These are phyloP conservation scores for Mastomys natalensis DNA, from an alignment of 2,113 vertebrate genomes.

Conservation along the genomic window DNA sequence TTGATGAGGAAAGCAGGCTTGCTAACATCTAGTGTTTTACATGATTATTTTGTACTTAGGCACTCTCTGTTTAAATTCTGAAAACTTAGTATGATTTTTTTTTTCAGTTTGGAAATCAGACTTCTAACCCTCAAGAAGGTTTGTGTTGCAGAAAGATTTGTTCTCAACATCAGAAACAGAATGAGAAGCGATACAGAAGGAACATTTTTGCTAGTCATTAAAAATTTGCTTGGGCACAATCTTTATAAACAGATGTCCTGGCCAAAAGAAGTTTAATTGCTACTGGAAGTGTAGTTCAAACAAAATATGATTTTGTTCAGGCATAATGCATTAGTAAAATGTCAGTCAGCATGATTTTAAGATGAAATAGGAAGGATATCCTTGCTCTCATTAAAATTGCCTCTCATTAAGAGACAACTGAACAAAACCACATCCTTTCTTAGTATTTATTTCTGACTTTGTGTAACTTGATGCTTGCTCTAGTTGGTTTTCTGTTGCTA, in stretches of 20 bases:
- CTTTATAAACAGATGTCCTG: slow-evolving; percentile 38
- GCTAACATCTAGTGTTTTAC: neutral
- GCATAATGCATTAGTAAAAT: slow-evolving; percentile 53
- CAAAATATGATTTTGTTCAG: slow-evolving; percentile 46
- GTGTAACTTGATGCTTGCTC: neutral
- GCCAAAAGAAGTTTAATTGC: slow-evolving; percentile 22
- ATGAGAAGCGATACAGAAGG: slow-evolving; percentile 4
- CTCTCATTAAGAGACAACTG: neutral
- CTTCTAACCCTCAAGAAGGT: neutral
- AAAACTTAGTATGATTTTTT: slow-evolving; percentile 8
- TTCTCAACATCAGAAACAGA: slow-evolving; percentile 39
- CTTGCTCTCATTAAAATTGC: slow-evolving; percentile 1
- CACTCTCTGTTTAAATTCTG: slow-evolving; percentile 6
- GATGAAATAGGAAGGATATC: slow-evolving; percentile 44
- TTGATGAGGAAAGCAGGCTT: neutral
- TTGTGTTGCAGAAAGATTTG: slow-evolving; percentile 36
- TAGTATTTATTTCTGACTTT: neutral
- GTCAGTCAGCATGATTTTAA: slow-evolving; percentile 47
- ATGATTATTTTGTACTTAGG: neutral
- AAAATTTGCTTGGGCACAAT: slow-evolving; percentile 38
- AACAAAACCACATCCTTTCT: neutral
- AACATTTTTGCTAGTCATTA: slow-evolving; percentile 31
- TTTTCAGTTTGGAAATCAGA: slow-evolving; percentile 47
- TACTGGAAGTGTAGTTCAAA: slow-evolving; percentile 42
- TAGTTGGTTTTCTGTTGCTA: neutral